Evolutionary conservation across 2,797 vertebrate species (phyloP).

Genomic region (Spea hammondii): DNA sequence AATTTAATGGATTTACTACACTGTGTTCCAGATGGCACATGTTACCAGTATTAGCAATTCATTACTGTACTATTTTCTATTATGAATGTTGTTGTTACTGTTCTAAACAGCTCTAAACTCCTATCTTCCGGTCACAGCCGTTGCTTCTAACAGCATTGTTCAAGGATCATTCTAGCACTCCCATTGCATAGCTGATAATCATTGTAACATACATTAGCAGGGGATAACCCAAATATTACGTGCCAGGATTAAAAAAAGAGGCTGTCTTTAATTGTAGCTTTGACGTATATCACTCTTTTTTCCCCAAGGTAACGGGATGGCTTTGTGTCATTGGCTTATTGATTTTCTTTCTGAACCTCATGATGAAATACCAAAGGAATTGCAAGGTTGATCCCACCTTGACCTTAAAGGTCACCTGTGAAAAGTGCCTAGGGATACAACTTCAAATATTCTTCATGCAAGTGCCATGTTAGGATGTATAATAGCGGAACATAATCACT

Average conservation of each 20-base stretch:
- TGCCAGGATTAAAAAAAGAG: neutral
- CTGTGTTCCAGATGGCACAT: no score
- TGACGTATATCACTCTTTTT: neutral
- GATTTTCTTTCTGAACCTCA: constrained; percentile 22
- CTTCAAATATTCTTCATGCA: no score
- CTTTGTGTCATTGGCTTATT: constrained; percentile 8
- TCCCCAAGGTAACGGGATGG: constrained; percentile 7
- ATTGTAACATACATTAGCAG: neutral
- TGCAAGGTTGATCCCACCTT: constrained; percentile 4
- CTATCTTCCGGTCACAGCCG: neutral
- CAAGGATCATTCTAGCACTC: neutral
- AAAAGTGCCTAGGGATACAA: neutral
- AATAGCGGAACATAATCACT: no score
- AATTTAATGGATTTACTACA: no score
- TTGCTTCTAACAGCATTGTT: neutral
- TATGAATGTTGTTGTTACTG: no score
- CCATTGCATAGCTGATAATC: neutral
- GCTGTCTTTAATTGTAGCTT: neutral
- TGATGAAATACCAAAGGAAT: constrained; percentile 10
- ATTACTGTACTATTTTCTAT: no score
- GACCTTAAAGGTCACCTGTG: neutral
- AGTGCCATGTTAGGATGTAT: no score
- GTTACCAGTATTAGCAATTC: no score
- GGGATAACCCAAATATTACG: neutral
- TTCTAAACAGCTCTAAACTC: neutral